These are phyloP conservation scores for Heliconius hortense DNA, from an alignment of 2,888 invertebrate species.

Conservation along the genomic window DNA sequence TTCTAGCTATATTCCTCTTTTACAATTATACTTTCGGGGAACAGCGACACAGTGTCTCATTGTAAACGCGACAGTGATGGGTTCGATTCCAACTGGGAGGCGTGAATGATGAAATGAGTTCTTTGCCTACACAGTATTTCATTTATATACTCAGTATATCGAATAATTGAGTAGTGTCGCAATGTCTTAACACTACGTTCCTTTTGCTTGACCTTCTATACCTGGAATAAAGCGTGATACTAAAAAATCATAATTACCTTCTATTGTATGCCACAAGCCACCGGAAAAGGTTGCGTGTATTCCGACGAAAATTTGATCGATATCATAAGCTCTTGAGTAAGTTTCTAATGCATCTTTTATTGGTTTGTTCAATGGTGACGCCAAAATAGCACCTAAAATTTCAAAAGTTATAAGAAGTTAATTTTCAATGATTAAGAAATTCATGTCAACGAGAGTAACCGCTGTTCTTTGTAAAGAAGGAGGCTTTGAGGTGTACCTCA, in stretches of 20 bases:
- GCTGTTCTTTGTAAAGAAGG: too few species aligned
- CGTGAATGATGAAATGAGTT: neutral
- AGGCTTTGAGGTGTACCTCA: too few species aligned
- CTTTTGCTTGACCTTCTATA: too few species aligned
- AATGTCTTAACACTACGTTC: too few species aligned
- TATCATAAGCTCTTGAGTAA: neutral
- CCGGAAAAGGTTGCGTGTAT: constrained; percentile 44
- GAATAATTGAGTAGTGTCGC: too few species aligned
- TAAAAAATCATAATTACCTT: constrained; percentile 39
- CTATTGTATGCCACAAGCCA: constrained; percentile 43
- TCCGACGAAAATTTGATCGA: constrained; percentile 36
- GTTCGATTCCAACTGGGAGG: neutral
- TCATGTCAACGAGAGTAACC: neutral
- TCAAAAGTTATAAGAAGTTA: neutral
- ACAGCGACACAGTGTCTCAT: neutral
- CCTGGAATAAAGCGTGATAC: neutral
- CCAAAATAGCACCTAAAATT: constrained; percentile 35
- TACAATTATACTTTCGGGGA: neutral
- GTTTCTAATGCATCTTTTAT: constrained; percentile 20
- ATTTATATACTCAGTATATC: too few species aligned
- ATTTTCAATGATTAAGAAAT: neutral
- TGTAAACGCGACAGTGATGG: neutral
- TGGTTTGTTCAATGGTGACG: constrained; percentile 35
- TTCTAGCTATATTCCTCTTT: neutral
- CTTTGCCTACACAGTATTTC: too few species aligned